Conservation (phyloP, 1,140 invertebrate genomes). For the Drosophila pectinifera region DNA sequence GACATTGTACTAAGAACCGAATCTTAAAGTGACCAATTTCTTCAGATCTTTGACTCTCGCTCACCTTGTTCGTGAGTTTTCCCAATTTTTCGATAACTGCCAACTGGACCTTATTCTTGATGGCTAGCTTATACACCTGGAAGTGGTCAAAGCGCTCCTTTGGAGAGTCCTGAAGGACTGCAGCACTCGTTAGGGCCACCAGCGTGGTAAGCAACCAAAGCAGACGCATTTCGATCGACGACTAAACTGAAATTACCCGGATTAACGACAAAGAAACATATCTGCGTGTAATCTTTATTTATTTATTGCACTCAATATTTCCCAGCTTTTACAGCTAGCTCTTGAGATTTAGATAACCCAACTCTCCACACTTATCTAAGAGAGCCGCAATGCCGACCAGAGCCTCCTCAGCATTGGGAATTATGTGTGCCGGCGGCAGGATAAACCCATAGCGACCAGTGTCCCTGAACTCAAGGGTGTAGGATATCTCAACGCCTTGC, state of each 20-base stretch:
- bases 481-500: slow-evolving; percentile 87
- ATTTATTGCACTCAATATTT: slow-evolving; percentile 50
- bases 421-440: slow-evolving; percentile 92
- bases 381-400: slow-evolving; percentile 91
- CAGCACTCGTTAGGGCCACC: slow-evolving; percentile 50
- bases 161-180: slow-evolving; percentile 22
- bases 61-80: slow-evolving; percentile 55
- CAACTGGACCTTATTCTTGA: slow-evolving; percentile 58
- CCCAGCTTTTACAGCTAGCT: slow-evolving; percentile 31
- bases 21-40: too few species aligned
- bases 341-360: slow-evolving; percentile 64
- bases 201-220: slow-evolving; percentile 54
- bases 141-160: slow-evolving; percentile 65
- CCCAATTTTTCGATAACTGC: slow-evolving; percentile 40
- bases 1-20: slow-evolving; percentile 55
- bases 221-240: slow-evolving; percentile 44
- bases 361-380: slow-evolving; percentile 84
- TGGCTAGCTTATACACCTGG: slow-evolving; percentile 55
- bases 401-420: slow-evolving; percentile 92
- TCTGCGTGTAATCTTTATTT: slow-evolving; percentile 52
- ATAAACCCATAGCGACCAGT: slow-evolving; percentile 94
- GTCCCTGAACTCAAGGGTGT: slow-evolving; percentile 88
- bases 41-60: too few species aligned
- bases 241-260: slow-evolving; percentile 20
- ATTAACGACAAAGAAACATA: slow-evolving; percentile 17